Percentiles rank a stretch among this genome's conserved stretches.
These are phyloP conservation scores for Plestiodon gilberti DNA, from an alignment of 2,113 vertebrate species.

Conservation along the genomic window DNA sequence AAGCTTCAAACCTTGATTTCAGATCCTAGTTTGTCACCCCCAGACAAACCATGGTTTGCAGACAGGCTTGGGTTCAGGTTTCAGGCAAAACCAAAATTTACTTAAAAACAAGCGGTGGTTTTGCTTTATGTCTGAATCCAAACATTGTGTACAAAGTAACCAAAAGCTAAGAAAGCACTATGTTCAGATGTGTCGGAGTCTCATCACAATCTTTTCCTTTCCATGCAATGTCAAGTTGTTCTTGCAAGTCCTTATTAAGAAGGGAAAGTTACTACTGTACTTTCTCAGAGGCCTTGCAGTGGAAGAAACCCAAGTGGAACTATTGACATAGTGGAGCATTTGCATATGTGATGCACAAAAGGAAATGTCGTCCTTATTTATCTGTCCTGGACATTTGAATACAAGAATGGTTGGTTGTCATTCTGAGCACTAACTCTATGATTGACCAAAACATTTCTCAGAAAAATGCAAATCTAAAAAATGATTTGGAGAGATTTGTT, in stretches of 20 bases:
- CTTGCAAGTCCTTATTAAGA: not conserved
- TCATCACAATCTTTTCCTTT: too few species aligned
- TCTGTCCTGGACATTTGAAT: slow-evolving; percentile 64
- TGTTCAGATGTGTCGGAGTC: too few species aligned
- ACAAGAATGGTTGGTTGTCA: slow-evolving; percentile 57
- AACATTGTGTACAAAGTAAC: too few species aligned
- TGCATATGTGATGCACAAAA: slow-evolving; percentile 42
- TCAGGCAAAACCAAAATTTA: too few species aligned
- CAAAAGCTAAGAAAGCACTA: too few species aligned
- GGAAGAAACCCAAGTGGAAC: not conserved
- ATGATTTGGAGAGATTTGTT: not conserved
- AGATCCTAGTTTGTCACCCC: too few species aligned
- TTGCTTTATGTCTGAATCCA: too few species aligned
- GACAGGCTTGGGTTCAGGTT: too few species aligned
- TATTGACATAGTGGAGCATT: not conserved
- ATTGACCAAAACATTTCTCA: slow-evolving; percentile 46
- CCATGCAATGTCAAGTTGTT: too few species aligned
- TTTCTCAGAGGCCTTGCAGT: not conserved
- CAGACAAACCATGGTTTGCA: too few species aligned
- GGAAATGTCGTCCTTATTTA: slow-evolving; percentile 24
- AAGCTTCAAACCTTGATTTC: too few species aligned
- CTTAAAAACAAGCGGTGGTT: too few species aligned
- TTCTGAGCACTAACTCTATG: slow-evolving; percentile 59
- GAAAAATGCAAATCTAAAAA: slow-evolving; percentile 36
- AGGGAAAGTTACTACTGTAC: not conserved